Evolutionary conservation across 2,888 invertebrate species (phyloP), one percentile per base, ranked within the genome.

Genomic region (Zygogramma bicolorata): DNA sequence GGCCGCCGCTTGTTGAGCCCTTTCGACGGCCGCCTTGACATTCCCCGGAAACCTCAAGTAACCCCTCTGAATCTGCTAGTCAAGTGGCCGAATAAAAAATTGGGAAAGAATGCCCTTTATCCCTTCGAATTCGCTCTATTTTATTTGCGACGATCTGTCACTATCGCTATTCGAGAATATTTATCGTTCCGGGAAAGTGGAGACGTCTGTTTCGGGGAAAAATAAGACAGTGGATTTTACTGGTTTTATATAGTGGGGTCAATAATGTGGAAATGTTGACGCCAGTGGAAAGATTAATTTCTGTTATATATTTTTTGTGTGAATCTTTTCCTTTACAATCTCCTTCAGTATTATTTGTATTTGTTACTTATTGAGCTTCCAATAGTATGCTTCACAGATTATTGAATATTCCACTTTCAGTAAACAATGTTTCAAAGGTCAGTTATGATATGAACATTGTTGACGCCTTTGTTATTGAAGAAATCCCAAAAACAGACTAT

Each of bases 41-140:
- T 53, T 53, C 70, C 70, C 65, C 75, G 76, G 73, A 76, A 75
- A 75, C 75, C 81, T 78, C 81, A 77, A 81, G 79, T 77, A 79
- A 80, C 81, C 81, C 81, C 78, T 81, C 81, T 81, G 80, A 83
- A 83, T 82, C 83, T 79, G 81, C 74, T 81, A 80, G 83, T 81
- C 83, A 84, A 84, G 83, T 84, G 82, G 81, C 81, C 83, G 81
- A 83, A 82, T 83, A 82, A 81, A 82, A 83, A 81, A 82, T 81
- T 81, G 81, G 79, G 81, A 81, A 80, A 79, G 74, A 75, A 75
- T 81, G 80, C 81, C 82, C 82, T 84, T 83, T 82, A 82, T 82
- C 81, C 82, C 82, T 79, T 81, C 68, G 78, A 81, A 83, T 79
- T 81, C 82, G 77, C 81, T 83, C 81, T 80, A 81, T 83, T 84